Conservation (phyloP, 2,797 vertebrate species). For the Anas georgica region DNA sequence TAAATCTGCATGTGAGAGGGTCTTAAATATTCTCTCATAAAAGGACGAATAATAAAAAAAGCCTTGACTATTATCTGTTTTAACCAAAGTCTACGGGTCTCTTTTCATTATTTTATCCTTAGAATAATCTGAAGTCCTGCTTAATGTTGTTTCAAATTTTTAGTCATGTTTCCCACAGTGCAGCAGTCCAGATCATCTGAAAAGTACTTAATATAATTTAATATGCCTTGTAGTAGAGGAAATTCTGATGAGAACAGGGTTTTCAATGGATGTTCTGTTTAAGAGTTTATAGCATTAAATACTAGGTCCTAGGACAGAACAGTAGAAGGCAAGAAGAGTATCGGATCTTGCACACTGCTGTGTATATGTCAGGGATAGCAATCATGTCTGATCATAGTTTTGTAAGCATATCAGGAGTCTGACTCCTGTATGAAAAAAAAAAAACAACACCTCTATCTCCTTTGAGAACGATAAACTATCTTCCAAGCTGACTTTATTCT, state of each 20-base stretch:
- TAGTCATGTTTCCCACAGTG: neutral
- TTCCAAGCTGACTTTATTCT: neutral
- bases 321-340: neutral
- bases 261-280: neutral
- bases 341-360: neutral
- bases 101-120: slow-evolving; percentile 23
- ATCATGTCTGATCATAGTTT: neutral
- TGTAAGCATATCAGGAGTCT: neutral
- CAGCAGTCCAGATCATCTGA: neutral
- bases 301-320: neutral
- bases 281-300: slow-evolving; percentile 6
- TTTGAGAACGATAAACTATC: neutral
- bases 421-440: neutral
- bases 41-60: slow-evolving; percentile 11
- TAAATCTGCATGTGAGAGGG: slow-evolving; percentile 43
- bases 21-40: slow-evolving; percentile 57
- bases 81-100: slow-evolving; percentile 13
- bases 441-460: neutral
- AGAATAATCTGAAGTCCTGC: neutral
- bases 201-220: neutral
- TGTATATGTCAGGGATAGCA: neutral
- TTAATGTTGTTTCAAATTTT: slow-evolving; percentile 21
- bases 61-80: slow-evolving; percentile 35
- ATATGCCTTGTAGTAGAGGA: neutral
- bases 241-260: neutral